Base-by-base conservation (phyloP, 2,888 invertebrate genomes). In the Ormyrus thymus region DNA sequence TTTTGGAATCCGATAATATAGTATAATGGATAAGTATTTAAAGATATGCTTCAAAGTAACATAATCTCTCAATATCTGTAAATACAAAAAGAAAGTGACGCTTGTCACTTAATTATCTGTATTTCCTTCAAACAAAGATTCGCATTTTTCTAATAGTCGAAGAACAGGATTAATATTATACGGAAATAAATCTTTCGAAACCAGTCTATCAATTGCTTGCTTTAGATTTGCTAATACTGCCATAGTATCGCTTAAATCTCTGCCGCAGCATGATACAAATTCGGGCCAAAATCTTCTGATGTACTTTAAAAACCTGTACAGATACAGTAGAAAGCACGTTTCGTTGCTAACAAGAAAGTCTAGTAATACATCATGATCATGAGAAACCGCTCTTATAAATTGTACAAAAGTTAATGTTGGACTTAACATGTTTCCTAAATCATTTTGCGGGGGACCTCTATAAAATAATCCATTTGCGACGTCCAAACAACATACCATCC, bases 141-240 rank as follows among this genome's bases (percentile, higher is more conserved):
- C 97, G 86, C 96, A 96, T 83, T 94, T 94, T 89, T 96, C 96
- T 82, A 97, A 91, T 85, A 97, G 91, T 89, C 95, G 93, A 84
- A 97, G 91, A 78, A 97, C 95, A 59, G 97, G 97, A 85, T 95
- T 95, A 86, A 97, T 97, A 89, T 97, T 97, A 89, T 97, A 97
- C 0, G 97, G 97, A 90, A 97, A 97, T 69, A 97, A 90, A 83
- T 95, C 94, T 86, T 95, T 95, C 0, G 95, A 94, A 7, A 97
- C 97, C 83, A 97, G 91, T 86, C 96, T 92, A 84, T 95, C 95
- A 82, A 97, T 96, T 86, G 96, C 95, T 84, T 95, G 91, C 83
- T 96, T 92, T 78, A 97, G 91, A 73, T 95, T 92, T 86, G 95
- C 96, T 51, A 97, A 90, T 70, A 97, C 95, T 80, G 94, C 93